phyloP scores from a whole-genome alignment of 2,113 vertebrate species.

The Phycodurus eques region DNA sequence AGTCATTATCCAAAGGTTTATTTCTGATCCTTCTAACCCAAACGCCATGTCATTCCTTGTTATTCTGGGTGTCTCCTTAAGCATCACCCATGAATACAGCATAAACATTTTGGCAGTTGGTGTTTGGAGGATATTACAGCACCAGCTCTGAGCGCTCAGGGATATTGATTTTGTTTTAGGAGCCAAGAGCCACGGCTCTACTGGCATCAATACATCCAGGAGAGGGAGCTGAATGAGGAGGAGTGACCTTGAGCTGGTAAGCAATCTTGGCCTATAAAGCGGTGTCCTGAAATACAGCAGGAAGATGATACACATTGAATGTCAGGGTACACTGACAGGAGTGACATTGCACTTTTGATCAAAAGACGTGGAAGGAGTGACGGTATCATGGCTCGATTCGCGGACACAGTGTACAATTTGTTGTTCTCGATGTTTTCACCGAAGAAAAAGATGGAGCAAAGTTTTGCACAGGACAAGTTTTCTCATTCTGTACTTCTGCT shows the following conservation, averaged over 20 bases:
- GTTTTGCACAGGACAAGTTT: too few relatives aligned
- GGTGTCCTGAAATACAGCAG: conserved; percentile 34
- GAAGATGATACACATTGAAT: conserved; percentile 19
- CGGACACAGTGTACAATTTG: background rate
- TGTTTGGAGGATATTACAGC: conserved; percentile 63
- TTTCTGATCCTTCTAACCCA: conserved; percentile 11
- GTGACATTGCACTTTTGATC: conserved; percentile 5
- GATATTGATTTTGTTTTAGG: conserved; percentile 62
- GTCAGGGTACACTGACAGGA: conserved; percentile 11
- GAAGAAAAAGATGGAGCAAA: background rate
- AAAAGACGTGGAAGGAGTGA: background rate
- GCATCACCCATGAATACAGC: conserved; percentile 49
- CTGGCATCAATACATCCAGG: conserved; percentile 41
- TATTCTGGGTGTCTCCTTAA: conserved; percentile 21
- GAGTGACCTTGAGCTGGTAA: conserved; percentile 61
- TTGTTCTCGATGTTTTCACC: background rate
- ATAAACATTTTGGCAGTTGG: conserved; percentile 69
- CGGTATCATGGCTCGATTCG: background rate
- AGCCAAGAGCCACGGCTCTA: conserved; percentile 50
- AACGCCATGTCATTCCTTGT: conserved; percentile 14
- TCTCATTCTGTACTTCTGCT: too few relatives aligned
- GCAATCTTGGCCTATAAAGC: conserved; percentile 50
- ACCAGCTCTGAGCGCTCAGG: conserved; percentile 40
- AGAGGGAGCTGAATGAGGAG: conserved; percentile 39
- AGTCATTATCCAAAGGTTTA: background rate